Conservation (phyloP, 2,888 invertebrate species). For the Carabus problematicus region DNA sequence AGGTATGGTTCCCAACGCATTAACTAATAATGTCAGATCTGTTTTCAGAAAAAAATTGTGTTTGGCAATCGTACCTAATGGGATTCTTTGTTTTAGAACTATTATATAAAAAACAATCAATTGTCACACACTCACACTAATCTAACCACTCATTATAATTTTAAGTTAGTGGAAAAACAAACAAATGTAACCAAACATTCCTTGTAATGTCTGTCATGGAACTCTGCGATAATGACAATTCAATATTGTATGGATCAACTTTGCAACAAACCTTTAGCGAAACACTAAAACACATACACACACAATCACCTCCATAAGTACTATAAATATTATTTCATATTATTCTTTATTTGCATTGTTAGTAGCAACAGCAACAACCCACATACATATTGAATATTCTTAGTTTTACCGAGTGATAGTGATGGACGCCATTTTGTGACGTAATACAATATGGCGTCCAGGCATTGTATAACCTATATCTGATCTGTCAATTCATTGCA, state of each 20-base stretch:
- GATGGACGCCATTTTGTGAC: too few relatives aligned
- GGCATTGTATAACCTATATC: too few relatives aligned
- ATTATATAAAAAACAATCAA: conserved; percentile 5
- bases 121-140: conserved; percentile 30
- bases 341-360: conserved; percentile 13
- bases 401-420: too few relatives aligned
- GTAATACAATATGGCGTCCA: too few relatives aligned
- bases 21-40: neutral
- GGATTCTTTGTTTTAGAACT: conserved; percentile 21
- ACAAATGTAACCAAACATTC: conserved; percentile 29
- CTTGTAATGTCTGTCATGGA: conserved; percentile 31
- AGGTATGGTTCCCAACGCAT: too few relatives aligned
- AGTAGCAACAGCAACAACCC: too few relatives aligned
- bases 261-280: conserved; percentile 15
- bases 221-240: conserved; percentile 27
- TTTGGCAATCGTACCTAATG: neutral
- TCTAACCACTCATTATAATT: conserved; percentile 26
- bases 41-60: conserved; percentile 3
- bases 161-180: conserved; percentile 28
- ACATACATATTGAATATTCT: too few relatives aligned
- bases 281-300: neutral
- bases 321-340: conserved; percentile 8
- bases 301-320: too few relatives aligned
- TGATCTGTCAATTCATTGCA: too few relatives aligned
- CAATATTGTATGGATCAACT: conserved; percentile 5